Evolutionary conservation across 2,888 invertebrate genomes (phyloP).

Genomic region (Myopa tessellatipennis): DNA sequence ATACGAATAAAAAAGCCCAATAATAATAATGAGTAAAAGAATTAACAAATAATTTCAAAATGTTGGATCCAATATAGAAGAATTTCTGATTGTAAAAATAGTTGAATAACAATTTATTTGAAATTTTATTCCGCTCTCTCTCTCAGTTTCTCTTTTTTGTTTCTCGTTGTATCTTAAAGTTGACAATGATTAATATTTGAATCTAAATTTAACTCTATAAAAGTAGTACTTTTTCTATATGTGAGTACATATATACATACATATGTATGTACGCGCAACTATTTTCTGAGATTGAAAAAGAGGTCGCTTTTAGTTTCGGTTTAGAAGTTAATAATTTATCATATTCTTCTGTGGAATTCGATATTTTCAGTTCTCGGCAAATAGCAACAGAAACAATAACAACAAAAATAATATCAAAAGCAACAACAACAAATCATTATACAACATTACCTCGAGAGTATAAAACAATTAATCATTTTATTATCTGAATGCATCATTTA

Average conservation of each 20-base stretch:
- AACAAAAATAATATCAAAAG: background rate
- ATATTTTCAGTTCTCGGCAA: background rate
- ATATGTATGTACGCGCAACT: no score
- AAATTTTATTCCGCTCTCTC: no score
- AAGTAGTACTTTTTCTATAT: background rate
- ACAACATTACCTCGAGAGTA: conserved; percentile 15
- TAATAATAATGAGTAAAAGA: no score
- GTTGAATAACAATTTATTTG: no score
- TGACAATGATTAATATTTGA: background rate
- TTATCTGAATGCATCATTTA: conserved; percentile 25
- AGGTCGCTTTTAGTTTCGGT: background rate
- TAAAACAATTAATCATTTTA: conserved; percentile 38
- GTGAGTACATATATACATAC: no score
- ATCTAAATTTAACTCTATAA: conserved; percentile 28
- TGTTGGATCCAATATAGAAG: no score
- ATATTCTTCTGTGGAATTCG: background rate
- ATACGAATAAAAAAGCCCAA: no score
- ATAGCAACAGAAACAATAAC: background rate
- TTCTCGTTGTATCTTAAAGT: no score
- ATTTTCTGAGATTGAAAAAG: no score
- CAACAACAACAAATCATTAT: conserved; percentile 4
- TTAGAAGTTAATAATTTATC: background rate
- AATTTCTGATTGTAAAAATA: no score
- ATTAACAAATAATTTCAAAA: no score
- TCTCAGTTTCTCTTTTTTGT: no score